A percentile compares a stretch with the other conserved stretches of the same genome.
Conservation (phyloP, 53 echinoderm and acorn worm genomes). For the Arbacia lixula region DNA sequence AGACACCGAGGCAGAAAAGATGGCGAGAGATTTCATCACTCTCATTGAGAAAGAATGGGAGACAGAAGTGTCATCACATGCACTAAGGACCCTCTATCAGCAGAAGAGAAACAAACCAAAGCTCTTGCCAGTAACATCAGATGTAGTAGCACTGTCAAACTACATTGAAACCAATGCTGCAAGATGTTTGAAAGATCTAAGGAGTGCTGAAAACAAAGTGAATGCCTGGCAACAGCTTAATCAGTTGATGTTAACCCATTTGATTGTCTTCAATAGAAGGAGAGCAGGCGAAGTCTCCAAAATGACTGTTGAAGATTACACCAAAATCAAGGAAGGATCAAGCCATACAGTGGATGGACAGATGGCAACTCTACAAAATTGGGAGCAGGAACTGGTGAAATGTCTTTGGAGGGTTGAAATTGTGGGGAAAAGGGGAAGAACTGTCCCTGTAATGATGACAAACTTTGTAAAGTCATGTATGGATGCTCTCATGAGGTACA, state of each 20-base stretch:
- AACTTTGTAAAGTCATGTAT: slow-evolving; percentile 4
- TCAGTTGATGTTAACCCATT: slow-evolving; percentile 30
- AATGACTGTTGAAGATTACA: slow-evolving; percentile 57
- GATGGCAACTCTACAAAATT: slow-evolving; percentile 30
- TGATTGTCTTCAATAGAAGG: slow-evolving; percentile 65
- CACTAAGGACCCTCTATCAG: slow-evolving; percentile 65
- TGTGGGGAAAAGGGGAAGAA: slow-evolving; percentile 65
- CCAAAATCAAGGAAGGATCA: slow-evolving; percentile 31
- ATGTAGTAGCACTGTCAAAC: slow-evolving; percentile 62
- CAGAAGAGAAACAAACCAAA: slow-evolving; percentile 69
- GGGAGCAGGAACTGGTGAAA: slow-evolving; percentile 54
- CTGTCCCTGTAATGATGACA: slow-evolving; percentile 59
- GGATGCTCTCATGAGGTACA: slow-evolving; percentile 10
- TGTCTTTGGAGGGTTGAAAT: slow-evolving; percentile 58
- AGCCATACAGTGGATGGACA: slow-evolving; percentile 43
- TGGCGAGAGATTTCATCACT: slow-evolving; percentile 56
- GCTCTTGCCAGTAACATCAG: slow-evolving; percentile 60
- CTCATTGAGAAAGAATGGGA: slow-evolving; percentile 68
- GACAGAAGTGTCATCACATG: slow-evolving; percentile 68
- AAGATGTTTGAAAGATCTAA: slow-evolving; percentile 7
- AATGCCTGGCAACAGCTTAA: slow-evolving; percentile 49
- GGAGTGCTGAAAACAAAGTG: background rate
- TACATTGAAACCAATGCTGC: slow-evolving; percentile 43
- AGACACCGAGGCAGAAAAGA: slow-evolving; percentile 38
- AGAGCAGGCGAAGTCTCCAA: slow-evolving; percentile 67